phyloP scores from a whole-genome alignment of 2,113 vertebrate genomes.

The Xenopus tropicalis region DNA sequence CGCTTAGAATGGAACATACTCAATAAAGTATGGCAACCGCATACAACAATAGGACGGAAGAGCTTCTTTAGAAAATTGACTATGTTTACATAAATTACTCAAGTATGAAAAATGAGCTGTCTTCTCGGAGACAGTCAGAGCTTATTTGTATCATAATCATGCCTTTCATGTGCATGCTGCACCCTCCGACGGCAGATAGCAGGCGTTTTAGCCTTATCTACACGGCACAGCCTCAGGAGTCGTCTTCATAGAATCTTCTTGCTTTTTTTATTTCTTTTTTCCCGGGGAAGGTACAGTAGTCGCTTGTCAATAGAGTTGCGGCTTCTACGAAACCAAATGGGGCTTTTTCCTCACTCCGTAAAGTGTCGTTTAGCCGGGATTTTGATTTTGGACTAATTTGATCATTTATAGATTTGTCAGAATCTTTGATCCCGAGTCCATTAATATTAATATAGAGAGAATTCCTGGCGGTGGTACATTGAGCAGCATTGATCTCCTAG shows the following conservation, averaged over 20 bases:
- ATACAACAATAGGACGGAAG: constrained; percentile 13
- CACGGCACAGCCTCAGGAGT: constrained; percentile 30
- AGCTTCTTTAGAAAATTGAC: constrained; percentile 40
- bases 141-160: constrained; percentile 43
- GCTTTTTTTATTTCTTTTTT: no score
- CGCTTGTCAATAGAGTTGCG: constrained; percentile 12
- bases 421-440: constrained; percentile 31
- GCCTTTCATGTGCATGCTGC: constrained; percentile 38
- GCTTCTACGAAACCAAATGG: not conserved
- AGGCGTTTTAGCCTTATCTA: constrained; percentile 34
- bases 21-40: constrained; percentile 9
- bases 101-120: constrained; percentile 47
- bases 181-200: constrained; percentile 31
- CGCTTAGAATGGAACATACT: constrained; percentile 1
- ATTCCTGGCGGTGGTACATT: not conserved
- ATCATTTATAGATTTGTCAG: constrained; percentile 26
- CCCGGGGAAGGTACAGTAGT: not conserved
- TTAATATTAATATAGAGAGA: constrained; percentile 22
- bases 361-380: not conserved
- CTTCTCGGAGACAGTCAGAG: constrained; percentile 35
- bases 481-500: constrained; percentile 10
- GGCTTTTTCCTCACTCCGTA: constrained; percentile 3
- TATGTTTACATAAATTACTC: constrained; percentile 46
- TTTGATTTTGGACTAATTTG: constrained; percentile 37
- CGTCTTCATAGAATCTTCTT: constrained; percentile 30